A percentile compares a stretch with the other conserved stretches of the same genome.
These are phyloP conservation scores for Uropsilus gracilis DNA, from an alignment of 2,113 vertebrate genomes.

Conservation along the genomic window DNA sequence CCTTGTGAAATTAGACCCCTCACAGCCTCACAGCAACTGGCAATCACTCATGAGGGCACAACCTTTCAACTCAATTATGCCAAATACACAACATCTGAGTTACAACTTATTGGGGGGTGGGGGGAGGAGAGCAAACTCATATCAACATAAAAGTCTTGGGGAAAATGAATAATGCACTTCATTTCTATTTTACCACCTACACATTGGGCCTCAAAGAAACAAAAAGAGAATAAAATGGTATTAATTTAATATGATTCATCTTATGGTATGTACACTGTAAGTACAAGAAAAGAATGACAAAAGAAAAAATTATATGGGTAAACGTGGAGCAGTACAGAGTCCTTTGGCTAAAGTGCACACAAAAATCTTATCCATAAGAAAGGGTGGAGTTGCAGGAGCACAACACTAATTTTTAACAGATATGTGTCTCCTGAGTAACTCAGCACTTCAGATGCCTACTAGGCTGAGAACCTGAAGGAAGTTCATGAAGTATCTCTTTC, in stretches of 20 bases:
- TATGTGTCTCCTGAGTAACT: not conserved
- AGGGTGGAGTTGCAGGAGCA: not conserved
- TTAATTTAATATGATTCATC: conserved; percentile 20
- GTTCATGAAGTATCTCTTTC: not conserved
- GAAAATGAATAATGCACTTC: not conserved
- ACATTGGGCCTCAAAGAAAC: not conserved
- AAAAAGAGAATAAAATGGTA: conserved; percentile 9
- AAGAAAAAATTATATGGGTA: not conserved
- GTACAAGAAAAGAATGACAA: not conserved
- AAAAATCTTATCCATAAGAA: not conserved
- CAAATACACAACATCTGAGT: not conserved
- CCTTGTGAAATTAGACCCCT: not conserved
- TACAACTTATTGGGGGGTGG: not conserved
- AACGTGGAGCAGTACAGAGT: not conserved
- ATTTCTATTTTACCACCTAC: not conserved
- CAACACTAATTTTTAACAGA: not conserved
- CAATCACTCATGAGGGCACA: not conserved
- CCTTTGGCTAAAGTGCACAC: not conserved
- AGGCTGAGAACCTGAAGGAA: not conserved
- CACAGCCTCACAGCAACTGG: not conserved
- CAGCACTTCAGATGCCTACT: not conserved
- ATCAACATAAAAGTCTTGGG: not conserved
- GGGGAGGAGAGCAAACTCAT: not conserved
- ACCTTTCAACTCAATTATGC: not conserved
- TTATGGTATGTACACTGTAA: not conserved